These are phyloP conservation scores for Pollimyrus isidori DNA, from an alignment of 2,113 vertebrate species.

Conservation along the genomic window DNA sequence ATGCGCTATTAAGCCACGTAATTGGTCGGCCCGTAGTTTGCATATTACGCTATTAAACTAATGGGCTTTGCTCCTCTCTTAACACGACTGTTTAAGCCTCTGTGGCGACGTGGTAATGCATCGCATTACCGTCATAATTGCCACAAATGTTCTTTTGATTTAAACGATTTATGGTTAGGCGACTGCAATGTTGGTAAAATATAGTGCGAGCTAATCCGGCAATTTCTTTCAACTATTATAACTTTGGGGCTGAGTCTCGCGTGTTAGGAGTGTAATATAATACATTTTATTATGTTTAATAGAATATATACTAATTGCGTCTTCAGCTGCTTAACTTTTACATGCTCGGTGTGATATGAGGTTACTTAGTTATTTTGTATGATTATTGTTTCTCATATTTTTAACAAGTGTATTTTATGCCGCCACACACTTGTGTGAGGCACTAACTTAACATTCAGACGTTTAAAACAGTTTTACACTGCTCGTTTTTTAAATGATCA, in stretches of 20 bases:
- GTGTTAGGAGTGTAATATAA: background rate
- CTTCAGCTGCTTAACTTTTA: background rate
- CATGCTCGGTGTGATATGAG: background rate
- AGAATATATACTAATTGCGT: background rate
- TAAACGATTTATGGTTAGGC: slow-evolving; percentile 80
- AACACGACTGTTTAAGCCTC: slow-evolving; percentile 96
- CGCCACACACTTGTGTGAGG: slow-evolving; percentile 31
- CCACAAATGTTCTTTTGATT: slow-evolving; percentile 99
- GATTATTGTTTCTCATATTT: background rate
- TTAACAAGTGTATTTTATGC: slow-evolving; percentile 1
- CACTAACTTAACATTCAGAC: background rate
- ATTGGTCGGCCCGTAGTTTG: slow-evolving; percentile 99
- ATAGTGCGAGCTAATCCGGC: slow-evolving; percentile 58
- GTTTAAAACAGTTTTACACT: background rate
- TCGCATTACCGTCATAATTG: slow-evolving; percentile 98
- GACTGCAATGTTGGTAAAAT: slow-evolving; percentile 63
- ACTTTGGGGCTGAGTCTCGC: slow-evolving; percentile 41
- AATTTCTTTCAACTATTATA: slow-evolving; percentile 59
- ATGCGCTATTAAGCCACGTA: slow-evolving; percentile 98
- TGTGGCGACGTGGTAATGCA: slow-evolving; percentile 91
- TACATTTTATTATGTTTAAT: slow-evolving; percentile 9
- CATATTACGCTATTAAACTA: slow-evolving; percentile 99
- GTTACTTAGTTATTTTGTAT: slow-evolving; percentile 9
- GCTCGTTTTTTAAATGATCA: background rate
- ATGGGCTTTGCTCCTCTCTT: slow-evolving; percentile 96